Conservation (phyloP, 2,888 invertebrate species). For the Leptinotarsa tumamoca region DNA sequence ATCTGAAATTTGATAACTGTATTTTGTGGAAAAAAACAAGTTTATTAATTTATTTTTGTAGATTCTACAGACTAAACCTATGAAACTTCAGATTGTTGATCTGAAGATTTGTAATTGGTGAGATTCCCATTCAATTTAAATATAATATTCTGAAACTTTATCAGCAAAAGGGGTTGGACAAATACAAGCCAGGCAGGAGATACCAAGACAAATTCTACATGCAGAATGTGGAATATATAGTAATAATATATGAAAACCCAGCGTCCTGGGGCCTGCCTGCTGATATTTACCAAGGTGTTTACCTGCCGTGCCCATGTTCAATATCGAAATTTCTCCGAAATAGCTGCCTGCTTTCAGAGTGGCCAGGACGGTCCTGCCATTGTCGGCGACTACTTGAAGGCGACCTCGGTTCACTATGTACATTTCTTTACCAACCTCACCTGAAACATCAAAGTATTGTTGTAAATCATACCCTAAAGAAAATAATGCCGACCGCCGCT, state of each 20-base stretch:
- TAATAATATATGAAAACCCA: conserved; percentile 32
- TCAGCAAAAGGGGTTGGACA: conserved; percentile 48
- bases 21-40: neutral
- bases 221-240: conserved; percentile 35
- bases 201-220: conserved; percentile 39
- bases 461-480: neutral
- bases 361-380: conserved; percentile 95
- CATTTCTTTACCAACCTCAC: conserved; percentile 99
- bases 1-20: no score
- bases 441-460: conserved; percentile 68
- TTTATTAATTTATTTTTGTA: neutral
- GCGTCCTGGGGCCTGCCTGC: conserved; percentile 55
- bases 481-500: no score
- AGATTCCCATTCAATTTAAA: conserved; percentile 21
- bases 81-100: neutral
- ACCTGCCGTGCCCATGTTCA: conserved; percentile 99
- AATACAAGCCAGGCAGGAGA: conserved; percentile 58
- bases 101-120: conserved; percentile 12
- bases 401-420: conserved; percentile 98
- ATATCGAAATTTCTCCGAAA: conserved; percentile 99
- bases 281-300: conserved; percentile 96
- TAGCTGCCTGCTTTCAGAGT: conserved; percentile 98
- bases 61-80: neutral
- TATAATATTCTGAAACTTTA: conserved; percentile 13
- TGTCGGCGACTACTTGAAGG: conserved; percentile 94